phyloP scores from a whole-genome alignment of 1,140 invertebrate genomes.

The Leguminivora glycinivorella region DNA sequence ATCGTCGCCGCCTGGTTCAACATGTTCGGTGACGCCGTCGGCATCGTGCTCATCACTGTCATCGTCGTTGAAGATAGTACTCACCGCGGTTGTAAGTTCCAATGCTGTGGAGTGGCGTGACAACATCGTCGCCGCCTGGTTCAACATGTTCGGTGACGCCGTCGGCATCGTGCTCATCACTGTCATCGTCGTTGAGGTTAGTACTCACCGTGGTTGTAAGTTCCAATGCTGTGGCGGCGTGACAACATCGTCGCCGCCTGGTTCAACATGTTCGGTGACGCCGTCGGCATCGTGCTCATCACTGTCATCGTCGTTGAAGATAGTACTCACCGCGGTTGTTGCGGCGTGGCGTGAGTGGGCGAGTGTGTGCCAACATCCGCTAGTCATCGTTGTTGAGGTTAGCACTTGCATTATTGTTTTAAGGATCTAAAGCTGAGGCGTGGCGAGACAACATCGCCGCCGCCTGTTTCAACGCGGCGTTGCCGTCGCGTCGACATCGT shows the following conservation, averaged over 20 bases:
- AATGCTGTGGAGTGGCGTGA: conserved; percentile 52
- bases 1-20: conserved; percentile 41
- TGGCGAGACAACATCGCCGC: conserved; percentile 39
- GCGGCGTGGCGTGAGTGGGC: too few relatives aligned
- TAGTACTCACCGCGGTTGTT: too few relatives aligned
- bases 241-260: too few relatives aligned
- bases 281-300: too few relatives aligned
- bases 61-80: conserved; percentile 53
- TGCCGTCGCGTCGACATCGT: conserved; percentile 39
- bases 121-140: conserved; percentile 36
- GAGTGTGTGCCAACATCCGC: too few relatives aligned
- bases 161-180: conserved; percentile 42
- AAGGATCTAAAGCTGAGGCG: conserved; percentile 57
- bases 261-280: too few relatives aligned
- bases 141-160: conserved; percentile 40
- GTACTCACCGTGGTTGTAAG: neutral
- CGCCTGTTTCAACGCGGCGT: conserved; percentile 41
- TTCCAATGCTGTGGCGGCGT: too few relatives aligned
- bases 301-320: too few relatives aligned
- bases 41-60: conserved; percentile 40
- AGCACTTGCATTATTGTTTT: too few relatives aligned
- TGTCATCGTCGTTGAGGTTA: conserved; percentile 51
- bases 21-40: conserved; percentile 38
- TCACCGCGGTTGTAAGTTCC: too few relatives aligned
- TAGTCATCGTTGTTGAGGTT: too few relatives aligned